Conservation (phyloP, 2,797 vertebrate species). For the Phaenicophaeus curvirostris region DNA sequence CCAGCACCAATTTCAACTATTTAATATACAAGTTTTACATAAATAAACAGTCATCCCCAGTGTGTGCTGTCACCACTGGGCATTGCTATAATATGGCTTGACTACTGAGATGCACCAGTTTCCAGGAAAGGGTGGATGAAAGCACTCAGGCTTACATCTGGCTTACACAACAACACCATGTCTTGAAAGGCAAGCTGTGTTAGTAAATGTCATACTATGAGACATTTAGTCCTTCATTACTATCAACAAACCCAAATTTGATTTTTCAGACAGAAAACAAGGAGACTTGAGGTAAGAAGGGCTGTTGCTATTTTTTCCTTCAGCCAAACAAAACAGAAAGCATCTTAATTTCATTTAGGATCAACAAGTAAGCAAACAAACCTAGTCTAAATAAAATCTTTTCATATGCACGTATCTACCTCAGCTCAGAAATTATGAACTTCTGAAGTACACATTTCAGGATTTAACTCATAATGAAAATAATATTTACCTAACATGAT, state of each 20-base stretch:
- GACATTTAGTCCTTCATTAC: background rate
- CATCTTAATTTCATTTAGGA: background rate
- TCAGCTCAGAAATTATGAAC: background rate
- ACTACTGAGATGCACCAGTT: background rate
- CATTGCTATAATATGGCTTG: background rate
- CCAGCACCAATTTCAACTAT: background rate
- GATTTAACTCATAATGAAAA: slow-evolving; percentile 17
- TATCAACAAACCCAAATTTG: background rate
- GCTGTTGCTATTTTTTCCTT: background rate
- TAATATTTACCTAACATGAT: slow-evolving; percentile 31
- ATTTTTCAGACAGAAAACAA: slow-evolving; percentile 16
- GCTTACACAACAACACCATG: background rate
- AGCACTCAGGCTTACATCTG: background rate
- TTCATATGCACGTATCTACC: background rate
- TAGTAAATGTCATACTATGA: background rate
- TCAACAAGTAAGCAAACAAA: slow-evolving; percentile 38
- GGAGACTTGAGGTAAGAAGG: background rate
- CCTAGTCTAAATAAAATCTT: slow-evolving; percentile 8
- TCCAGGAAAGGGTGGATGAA: background rate
- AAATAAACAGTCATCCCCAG: background rate
- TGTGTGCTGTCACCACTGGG: background rate
- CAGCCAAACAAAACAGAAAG: slow-evolving; percentile 14
- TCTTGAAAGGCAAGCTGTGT: background rate
- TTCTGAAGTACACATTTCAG: slow-evolving; percentile 4
- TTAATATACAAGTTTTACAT: background rate